Percentiles rank a stretch among this genome's conserved stretches.
These are phyloP conservation scores for Ophion obscuratus DNA, from an alignment of 2,888 invertebrate genomes.

Conservation along the genomic window DNA sequence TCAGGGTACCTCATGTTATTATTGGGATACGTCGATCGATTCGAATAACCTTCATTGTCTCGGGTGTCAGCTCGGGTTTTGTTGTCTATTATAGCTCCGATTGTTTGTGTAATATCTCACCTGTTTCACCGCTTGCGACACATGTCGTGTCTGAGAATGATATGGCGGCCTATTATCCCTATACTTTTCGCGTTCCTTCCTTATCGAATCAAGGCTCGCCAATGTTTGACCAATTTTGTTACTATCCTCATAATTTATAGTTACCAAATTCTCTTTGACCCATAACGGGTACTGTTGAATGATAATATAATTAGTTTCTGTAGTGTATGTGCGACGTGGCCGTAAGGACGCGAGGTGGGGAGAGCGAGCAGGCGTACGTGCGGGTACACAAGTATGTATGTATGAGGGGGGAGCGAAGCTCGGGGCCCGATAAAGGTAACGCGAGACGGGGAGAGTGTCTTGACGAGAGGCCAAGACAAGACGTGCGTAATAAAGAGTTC, in stretches of 20 bases:
- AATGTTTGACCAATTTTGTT: conserved; percentile 6
- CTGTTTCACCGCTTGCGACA: background rate
- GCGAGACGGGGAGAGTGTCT: conserved; percentile 19
- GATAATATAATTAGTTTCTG: conserved; percentile 19
- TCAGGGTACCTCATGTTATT: background rate
- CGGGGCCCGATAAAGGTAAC: conserved; percentile 17
- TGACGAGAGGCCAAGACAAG: too few relatives aligned
- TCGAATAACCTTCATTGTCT: too few relatives aligned
- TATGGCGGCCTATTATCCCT: background rate
- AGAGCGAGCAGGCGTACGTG: background rate
- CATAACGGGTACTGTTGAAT: background rate
- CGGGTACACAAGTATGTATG: background rate
- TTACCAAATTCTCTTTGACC: background rate
- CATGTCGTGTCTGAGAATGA: background rate
- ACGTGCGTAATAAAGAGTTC: background rate
- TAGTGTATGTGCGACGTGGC: too few relatives aligned
- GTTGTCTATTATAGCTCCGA: background rate
- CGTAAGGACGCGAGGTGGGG: background rate
- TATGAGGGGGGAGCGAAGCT: background rate
- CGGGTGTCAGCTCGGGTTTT: background rate
- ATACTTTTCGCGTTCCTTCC: background rate
- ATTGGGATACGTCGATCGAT: background rate
- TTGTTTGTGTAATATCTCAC: background rate
- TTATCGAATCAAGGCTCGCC: background rate
- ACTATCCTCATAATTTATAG: background rate